phyloP scores from a whole-genome alignment of 64 coral and sea anemone species.

The Actinia equina region DNA sequence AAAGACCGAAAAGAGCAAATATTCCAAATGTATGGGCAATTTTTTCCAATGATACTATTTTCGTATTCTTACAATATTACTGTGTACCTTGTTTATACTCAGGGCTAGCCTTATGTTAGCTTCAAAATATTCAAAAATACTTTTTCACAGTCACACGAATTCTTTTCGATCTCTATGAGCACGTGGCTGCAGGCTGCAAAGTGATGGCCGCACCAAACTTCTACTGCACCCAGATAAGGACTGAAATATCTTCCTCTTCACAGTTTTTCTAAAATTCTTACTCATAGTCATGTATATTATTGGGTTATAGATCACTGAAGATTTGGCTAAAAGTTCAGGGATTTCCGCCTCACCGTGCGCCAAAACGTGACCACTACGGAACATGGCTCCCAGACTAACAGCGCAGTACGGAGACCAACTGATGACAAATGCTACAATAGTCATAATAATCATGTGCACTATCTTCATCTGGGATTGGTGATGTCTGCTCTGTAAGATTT shows the following conservation, averaged over 20 bases:
- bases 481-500: not conserved
- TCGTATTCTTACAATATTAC: too few species aligned
- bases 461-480: not conserved
- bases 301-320: constrained; percentile 68
- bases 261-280: constrained; percentile 14
- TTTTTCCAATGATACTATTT: too few species aligned
- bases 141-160: too few species aligned
- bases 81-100: too few species aligned
- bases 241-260: not conserved
- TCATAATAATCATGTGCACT: constrained; percentile 24
- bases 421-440: constrained; percentile 32
- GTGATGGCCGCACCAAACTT: not conserved
- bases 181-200: too few species aligned
- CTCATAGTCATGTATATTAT: constrained; percentile 52
- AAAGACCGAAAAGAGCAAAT: too few species aligned
- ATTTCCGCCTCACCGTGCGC: constrained; percentile 25
- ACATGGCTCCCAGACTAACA: constrained; percentile 33
- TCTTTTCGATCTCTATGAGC: too few species aligned
- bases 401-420: constrained; percentile 69
- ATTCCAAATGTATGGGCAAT: too few species aligned
- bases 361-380: constrained; percentile 15
- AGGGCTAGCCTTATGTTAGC: too few species aligned
- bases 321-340: constrained; percentile 62
- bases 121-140: too few species aligned
- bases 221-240: not conserved